phyloP scores from a whole-genome alignment of 2,113 vertebrate species.

The pig (Sus scrofa) region T2T-Sscrofa CM000820.6:87963001-87963500 shows the following conservation, averaged over 20 bases:
- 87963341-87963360: neutral
- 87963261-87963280: slow-evolving; percentile 56
- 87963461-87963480: neutral
- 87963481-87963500: neutral
- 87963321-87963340: neutral
- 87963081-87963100: neutral
- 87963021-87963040: neutral
- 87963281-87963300: slow-evolving; percentile 58
- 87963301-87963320: slow-evolving; percentile 56
- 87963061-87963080: neutral
- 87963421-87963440: neutral
- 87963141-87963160: neutral
- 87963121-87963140: neutral
- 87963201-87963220: slow-evolving; percentile 4
- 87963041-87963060: neutral
- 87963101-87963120: neutral
- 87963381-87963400: neutral
- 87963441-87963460: neutral
- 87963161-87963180: neutral
- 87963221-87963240: neutral
- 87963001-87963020: neutral
- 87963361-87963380: neutral
- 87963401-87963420: neutral
- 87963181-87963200: neutral
- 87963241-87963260: neutral